Conservation (phyloP, 2,797 vertebrate genomes). For the Triplophysa bombifrons region DNA sequence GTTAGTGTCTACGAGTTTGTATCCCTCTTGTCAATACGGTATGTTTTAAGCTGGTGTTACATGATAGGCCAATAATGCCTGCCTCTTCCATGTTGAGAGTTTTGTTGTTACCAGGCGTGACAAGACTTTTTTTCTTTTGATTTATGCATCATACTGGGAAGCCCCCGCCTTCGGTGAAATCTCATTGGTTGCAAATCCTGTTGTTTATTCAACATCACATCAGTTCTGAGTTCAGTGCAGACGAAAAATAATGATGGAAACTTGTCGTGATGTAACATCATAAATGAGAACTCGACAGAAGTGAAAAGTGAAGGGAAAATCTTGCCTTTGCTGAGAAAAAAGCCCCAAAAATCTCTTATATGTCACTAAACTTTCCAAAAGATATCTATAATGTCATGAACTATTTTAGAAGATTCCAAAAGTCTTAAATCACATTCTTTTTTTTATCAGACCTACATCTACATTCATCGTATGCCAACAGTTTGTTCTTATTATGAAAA, state of each 20-base stretch:
- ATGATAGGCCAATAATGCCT: conserved; percentile 58
- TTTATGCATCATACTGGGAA: not conserved
- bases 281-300: not conserved
- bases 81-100: not conserved
- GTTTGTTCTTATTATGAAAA: not conserved
- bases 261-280: not conserved
- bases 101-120: not conserved
- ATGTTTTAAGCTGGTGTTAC: conserved; percentile 1
- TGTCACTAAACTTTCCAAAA: not conserved
- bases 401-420: not conserved
- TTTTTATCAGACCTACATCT: not conserved
- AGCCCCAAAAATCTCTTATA: not conserved
- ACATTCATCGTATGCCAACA: not conserved
- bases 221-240: not conserved
- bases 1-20: conserved; percentile 25
- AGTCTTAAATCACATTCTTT: not conserved
- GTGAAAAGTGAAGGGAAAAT: not conserved
- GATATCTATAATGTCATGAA: not conserved
- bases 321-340: not conserved
- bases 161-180: not conserved
- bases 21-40: conserved; percentile 18
- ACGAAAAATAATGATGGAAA: not conserved
- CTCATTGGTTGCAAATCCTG: not conserved
- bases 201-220: not conserved
- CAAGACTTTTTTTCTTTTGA: not conserved